phyloP scores from a whole-genome alignment of 2,113 vertebrate species.

The Tragulus kanchil region DNA sequence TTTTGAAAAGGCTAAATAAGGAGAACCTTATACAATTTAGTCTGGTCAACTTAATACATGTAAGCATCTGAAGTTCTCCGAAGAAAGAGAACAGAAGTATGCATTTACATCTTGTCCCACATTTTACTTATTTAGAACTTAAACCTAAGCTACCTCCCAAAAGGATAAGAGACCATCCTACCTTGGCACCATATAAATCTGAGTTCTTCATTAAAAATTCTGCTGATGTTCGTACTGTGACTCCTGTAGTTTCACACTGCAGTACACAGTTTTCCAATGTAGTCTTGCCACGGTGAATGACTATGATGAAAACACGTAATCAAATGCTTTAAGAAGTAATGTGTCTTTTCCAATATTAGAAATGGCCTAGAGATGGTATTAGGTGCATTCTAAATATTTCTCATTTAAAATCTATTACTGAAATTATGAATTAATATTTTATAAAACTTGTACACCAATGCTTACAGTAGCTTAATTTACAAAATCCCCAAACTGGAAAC shows the following conservation, averaged over 20 bases:
- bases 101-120: neutral
- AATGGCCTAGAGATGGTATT: neutral
- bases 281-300: constrained; percentile 93
- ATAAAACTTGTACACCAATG: neutral
- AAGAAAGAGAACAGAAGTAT: neutral
- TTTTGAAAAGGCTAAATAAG: constrained; percentile 13
- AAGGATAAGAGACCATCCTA: constrained; percentile 73
- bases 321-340: neutral
- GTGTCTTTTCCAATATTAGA: neutral
- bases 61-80: neutral
- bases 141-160: neutral
- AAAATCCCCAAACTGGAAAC: neutral
- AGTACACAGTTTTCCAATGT: constrained; percentile 96
- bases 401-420: neutral
- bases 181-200: constrained; percentile 98
- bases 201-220: constrained; percentile 95
- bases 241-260: constrained; percentile 96
- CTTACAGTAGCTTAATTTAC: neutral
- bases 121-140: neutral
- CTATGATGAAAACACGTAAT: constrained; percentile 81
- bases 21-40: neutral
- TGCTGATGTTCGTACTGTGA: constrained; percentile 93
- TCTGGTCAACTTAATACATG: neutral
- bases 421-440: neutral
- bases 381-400: neutral